These are phyloP conservation scores for Minunthozetes semirufus DNA, from an alignment of 2,888 invertebrate genomes.

Conservation along the genomic window DNA sequence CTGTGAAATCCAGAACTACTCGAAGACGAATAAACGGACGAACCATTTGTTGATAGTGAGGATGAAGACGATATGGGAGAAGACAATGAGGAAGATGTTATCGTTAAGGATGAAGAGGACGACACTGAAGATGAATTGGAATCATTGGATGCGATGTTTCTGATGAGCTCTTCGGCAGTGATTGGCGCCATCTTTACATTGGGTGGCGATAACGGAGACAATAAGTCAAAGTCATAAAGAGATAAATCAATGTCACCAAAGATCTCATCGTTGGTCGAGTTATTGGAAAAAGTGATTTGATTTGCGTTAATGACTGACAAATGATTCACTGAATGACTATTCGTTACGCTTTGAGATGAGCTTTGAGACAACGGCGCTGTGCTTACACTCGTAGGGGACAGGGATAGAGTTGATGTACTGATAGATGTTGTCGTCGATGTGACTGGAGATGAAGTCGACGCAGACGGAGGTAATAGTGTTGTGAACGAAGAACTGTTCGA, in stretches of 20 bases:
- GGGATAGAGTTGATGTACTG: slow-evolving; percentile 26
- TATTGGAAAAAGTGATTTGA: slow-evolving; percentile 37
- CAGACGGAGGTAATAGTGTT: slow-evolving; percentile 39
- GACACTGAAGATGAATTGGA: neutral
- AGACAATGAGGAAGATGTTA: slow-evolving; percentile 4
- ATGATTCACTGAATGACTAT: slow-evolving; percentile 33
- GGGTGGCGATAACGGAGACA: slow-evolving; percentile 46
- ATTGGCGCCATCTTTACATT: slow-evolving; percentile 47
- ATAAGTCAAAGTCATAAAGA: slow-evolving; percentile 54
- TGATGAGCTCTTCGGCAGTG: slow-evolving; percentile 49
- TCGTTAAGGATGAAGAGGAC: neutral
- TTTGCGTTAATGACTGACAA: slow-evolving; percentile 29
- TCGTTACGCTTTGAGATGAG: neutral
- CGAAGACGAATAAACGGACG: neutral
- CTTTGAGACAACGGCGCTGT: neutral
- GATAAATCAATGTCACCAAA: slow-evolving; percentile 56
- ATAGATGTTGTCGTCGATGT: slow-evolving; percentile 28
- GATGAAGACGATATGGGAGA: neutral
- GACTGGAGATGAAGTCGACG: slow-evolving; percentile 32
- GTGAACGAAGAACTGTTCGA: slow-evolving; percentile 38
- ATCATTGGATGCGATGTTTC: slow-evolving; percentile 29
- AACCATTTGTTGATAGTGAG: neutral
- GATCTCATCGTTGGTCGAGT: slow-evolving; percentile 42
- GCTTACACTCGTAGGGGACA: neutral
- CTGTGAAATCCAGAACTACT: slow-evolving; percentile 15